phyloP scores from a whole-genome alignment of 2,797 vertebrate genomes.

The Sebastes paucispinis region DNA sequence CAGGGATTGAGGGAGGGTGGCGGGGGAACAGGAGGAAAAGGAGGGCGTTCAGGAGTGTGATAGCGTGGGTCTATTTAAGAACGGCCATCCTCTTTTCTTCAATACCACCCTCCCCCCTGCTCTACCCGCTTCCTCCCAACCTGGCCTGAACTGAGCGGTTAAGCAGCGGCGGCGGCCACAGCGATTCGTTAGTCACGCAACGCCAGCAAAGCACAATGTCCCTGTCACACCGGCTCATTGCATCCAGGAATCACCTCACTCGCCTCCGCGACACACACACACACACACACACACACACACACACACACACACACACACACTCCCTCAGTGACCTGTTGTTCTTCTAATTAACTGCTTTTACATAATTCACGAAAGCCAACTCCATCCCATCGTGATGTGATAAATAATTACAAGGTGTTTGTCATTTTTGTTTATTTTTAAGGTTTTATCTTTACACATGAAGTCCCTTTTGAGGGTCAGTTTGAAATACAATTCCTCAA shows the following conservation, averaged over 20 bases:
- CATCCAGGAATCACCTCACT: no score
- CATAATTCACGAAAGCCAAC: background rate
- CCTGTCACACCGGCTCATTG: no score
- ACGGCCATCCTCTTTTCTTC: conserved; percentile 19
- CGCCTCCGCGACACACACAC: no score
- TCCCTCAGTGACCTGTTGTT: conserved; percentile 45
- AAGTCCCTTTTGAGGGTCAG: background rate
- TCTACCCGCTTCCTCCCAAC: conserved; percentile 10
- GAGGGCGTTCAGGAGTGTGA: conserved; percentile 32
- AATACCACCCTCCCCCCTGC: background rate
- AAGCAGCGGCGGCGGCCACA: conserved; percentile 50
- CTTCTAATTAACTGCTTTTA: conserved; percentile 44
- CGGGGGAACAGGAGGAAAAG: background rate
- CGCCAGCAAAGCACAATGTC: conserved; percentile 55
- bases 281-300: no score
- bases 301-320: background rate
- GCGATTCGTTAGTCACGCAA: conserved; percentile 78
- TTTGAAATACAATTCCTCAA: background rate
- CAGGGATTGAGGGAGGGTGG: background rate
- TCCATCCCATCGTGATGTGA: background rate
- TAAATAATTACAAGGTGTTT: background rate
- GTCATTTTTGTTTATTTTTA: background rate
- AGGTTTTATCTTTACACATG: background rate
- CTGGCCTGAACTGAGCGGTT: conserved; percentile 59
- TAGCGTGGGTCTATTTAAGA: conserved; percentile 57